phyloP scores from a whole-genome alignment of 2,113 vertebrate genomes.

The Crotalus helleri region DNA sequence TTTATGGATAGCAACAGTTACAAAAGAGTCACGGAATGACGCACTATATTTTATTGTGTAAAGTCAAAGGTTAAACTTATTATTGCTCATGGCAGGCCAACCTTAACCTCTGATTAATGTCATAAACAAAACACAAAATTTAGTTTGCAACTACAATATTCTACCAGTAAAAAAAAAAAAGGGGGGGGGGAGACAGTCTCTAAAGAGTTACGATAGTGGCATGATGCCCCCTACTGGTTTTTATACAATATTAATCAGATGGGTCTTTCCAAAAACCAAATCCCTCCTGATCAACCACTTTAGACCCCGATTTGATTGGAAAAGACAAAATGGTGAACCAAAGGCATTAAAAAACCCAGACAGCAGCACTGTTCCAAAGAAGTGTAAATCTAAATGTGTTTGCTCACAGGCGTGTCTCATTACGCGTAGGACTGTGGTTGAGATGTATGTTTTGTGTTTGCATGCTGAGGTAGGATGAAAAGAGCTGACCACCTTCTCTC shows the following conservation, averaged over 20 bases:
- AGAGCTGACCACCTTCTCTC: background rate
- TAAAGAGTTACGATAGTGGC: slow-evolving; percentile 68
- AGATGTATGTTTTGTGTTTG: background rate
- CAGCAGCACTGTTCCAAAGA: background rate
- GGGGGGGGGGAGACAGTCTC: slow-evolving; percentile 31
- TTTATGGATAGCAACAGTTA: slow-evolving; percentile 32
- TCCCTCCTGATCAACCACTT: slow-evolving; percentile 21
- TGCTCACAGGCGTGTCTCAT: background rate
- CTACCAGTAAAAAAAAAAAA: no score
- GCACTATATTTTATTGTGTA: slow-evolving; percentile 57
- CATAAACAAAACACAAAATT: slow-evolving; percentile 62
- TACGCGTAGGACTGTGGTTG: background rate
- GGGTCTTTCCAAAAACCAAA: slow-evolving; percentile 6
- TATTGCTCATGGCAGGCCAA: slow-evolving; percentile 64
- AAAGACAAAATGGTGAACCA: background rate
- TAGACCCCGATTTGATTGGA: background rate
- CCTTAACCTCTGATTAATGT: slow-evolving; percentile 68
- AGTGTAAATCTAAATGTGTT: background rate
- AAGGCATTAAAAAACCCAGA: background rate
- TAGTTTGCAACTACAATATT: slow-evolving; percentile 17
- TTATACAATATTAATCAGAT: slow-evolving; percentile 9
- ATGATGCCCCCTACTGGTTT: slow-evolving; percentile 69
- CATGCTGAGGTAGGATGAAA: background rate
- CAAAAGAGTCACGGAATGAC: slow-evolving; percentile 58
- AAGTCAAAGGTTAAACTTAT: slow-evolving; percentile 71